Evolutionary conservation across 2,797 vertebrate genomes (phyloP), one percentile per base, ranked within the genome.

Genomic region (Nyctibius grandis): DNA sequence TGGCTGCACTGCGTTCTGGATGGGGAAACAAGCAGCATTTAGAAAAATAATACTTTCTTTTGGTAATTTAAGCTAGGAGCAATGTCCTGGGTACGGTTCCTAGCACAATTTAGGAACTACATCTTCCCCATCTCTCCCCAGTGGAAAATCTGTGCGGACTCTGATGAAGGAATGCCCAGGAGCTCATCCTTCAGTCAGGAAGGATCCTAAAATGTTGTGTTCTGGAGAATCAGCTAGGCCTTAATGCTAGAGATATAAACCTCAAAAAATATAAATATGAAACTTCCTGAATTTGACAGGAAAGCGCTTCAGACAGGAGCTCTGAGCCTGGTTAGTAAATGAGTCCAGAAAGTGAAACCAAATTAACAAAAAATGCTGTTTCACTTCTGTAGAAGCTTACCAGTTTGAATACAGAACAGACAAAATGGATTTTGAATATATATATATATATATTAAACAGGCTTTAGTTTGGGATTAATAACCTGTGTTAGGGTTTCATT

Each of bases 301-400:
- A 89, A 93, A 15, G 54, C 3, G 11, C 72, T 51, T 85, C 60
- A 59, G 51, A 47, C 31, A 10, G 77, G 36, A 70, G 40, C 54
- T 48, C 20, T 54, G 63, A 75, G 53, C n/a, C 42, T 44, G 28
- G 14, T 50, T 51, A 45, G 61, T 38, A 14, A 50, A 60, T 22
- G 51, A 85, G 21, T 40, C 48, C 68, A 88, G 95, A 94, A 97
- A 95, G 87, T 92, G 96, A 96, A 97, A 97, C 91, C 69, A 50
- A 91, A 75, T n/a, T 50, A 82, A 57, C 63, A 38, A 65, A 63
- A 93, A 94, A 19, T 48, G 78, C 56, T 33, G 44, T 80, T 95
- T 95, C 91, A 42, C 51, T 97, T 94, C 76, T 76, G 44, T 47
- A 79, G 70, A 47, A 82, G 36, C 1, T 54, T 76, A 40, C 36